These are phyloP conservation scores for Myrmophylax atrothorax DNA, from an alignment of 2,113 vertebrate genomes.

Conservation along the genomic window DNA sequence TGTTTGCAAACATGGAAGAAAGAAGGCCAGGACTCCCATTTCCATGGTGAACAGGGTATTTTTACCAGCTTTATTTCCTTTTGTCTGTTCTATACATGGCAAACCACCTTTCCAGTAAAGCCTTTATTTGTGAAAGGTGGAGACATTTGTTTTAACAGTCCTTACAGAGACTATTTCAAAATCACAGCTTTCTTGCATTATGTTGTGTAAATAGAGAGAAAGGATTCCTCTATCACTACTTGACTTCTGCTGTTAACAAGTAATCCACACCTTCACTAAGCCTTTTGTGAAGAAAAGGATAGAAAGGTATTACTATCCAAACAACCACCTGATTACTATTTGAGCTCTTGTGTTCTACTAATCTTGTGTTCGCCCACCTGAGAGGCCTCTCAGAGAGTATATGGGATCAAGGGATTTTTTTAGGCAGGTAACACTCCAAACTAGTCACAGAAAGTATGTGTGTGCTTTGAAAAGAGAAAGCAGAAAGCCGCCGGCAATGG, in stretches of 20 bases:
- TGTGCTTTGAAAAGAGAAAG: background rate
- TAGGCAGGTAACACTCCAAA: background rate
- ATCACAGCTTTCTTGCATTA: background rate
- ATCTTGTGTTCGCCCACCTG: background rate
- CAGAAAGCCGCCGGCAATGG: background rate
- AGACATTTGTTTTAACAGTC: slow-evolving; percentile 23
- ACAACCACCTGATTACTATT: slow-evolving; percentile 15
- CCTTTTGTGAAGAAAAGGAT: slow-evolving; percentile 37
- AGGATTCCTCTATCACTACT: background rate
- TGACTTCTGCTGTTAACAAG: slow-evolving; percentile 47
- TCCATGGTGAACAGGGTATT: background rate
- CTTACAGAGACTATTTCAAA: slow-evolving; percentile 6
- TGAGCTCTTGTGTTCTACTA: background rate
- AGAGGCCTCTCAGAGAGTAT: background rate
- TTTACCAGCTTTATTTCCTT: background rate
- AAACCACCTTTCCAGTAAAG: background rate
- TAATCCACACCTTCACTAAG: slow-evolving; percentile 47
- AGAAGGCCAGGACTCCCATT: background rate
- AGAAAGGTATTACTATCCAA: slow-evolving; percentile 40
- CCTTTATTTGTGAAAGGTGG: slow-evolving; percentile 43
- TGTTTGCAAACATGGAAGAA: background rate
- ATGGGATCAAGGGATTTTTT: background rate
- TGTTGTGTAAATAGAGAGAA: slow-evolving; percentile 30
- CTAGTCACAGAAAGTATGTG: background rate
- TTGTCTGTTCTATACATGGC: background rate